These are phyloP conservation scores for Danio albolineatus DNA, from an alignment of 2,797 vertebrate genomes.

Conservation along the genomic window DNA sequence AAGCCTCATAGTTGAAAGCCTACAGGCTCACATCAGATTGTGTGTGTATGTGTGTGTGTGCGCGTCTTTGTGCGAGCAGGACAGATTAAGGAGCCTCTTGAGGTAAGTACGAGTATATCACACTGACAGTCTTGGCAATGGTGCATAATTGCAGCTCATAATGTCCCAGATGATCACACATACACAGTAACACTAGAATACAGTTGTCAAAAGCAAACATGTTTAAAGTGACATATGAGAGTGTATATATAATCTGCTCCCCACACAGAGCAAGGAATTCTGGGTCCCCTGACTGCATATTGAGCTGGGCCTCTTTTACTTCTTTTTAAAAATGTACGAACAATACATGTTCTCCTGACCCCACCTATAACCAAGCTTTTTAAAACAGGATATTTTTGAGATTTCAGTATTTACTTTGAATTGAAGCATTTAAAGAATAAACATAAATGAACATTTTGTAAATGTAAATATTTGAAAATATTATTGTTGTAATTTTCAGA, in stretches of 20 bases:
- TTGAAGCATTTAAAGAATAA: neutral
- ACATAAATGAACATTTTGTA: no score
- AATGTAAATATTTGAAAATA: no score
- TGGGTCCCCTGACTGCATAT: neutral
- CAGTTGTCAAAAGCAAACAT: constrained; percentile 28
- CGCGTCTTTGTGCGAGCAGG: constrained; percentile 34
- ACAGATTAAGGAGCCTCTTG: constrained; percentile 47
- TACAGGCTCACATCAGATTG: constrained; percentile 48
- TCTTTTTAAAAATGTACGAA: neutral
- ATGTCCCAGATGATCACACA: constrained; percentile 65
- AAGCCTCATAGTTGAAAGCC: constrained; percentile 21
- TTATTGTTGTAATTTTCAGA: no score
- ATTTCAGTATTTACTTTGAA: neutral
- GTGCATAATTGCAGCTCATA: constrained; percentile 68
- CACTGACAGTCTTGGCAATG: constrained; percentile 47
- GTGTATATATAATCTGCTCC: constrained; percentile 16
- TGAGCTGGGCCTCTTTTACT: neutral
- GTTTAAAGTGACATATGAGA: constrained; percentile 31
- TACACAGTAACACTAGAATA: constrained; percentile 45
- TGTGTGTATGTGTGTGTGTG: constrained; percentile 53
- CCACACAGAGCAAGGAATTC: neutral
- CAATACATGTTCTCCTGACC: neutral
- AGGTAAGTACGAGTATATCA: constrained; percentile 48
- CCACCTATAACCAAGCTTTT: neutral
- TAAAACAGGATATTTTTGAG: neutral